Base-by-base conservation (phyloP, 2,113 vertebrate species). In the Rhinolophus ferrumequinum region DNA sequence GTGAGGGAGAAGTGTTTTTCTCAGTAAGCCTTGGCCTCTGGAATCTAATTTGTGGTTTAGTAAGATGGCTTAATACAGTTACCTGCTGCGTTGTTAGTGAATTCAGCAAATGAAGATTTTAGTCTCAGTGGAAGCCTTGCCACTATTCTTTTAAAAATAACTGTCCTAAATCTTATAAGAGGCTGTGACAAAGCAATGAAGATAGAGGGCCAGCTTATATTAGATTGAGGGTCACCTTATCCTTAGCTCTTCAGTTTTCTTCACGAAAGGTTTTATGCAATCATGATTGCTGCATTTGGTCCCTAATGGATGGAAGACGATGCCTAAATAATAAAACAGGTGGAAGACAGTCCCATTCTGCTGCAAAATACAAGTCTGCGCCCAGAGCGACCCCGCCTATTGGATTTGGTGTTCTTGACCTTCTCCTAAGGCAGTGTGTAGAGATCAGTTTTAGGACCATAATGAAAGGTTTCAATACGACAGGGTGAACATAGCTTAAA, bases 31-130 rank as follows among this genome's bases (percentile, higher is more conserved):
- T 52, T 50, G 28, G 62, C 47, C 62, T 90, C 75, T 77, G 76
- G 35, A 90, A 87, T 82, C 81, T 90, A 50, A 90, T 87, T 79
- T 83, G 41, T 52, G 62, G 35, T 77, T 90, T 77, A 77, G 33
- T 56, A 77, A 93, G 9, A 87, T 79, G 69, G 50, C 11, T 94
- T 94, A 90, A 83, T n/a, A 38, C 13, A 84, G 26, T 75, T 80
- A 13, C 82, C 28, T 88, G 64, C 70, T 67, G n/a, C 9, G 50
- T 58, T 88, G 52, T 52, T n/a, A 16, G 64, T 54, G 19, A 93
- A 88, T 73, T 86, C 30, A 91, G 50, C 35, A 90, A 96, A 96
- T 73, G 54, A 83, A 90, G 70, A 62, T n/a, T 80, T 67, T 24
- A 41, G 8, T 75, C n/a, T 93, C 64, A 69, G 5, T 76, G 67